phyloP scores from a whole-genome alignment of 1,140 invertebrate species.

The Branchinecta lindahli region DNA sequence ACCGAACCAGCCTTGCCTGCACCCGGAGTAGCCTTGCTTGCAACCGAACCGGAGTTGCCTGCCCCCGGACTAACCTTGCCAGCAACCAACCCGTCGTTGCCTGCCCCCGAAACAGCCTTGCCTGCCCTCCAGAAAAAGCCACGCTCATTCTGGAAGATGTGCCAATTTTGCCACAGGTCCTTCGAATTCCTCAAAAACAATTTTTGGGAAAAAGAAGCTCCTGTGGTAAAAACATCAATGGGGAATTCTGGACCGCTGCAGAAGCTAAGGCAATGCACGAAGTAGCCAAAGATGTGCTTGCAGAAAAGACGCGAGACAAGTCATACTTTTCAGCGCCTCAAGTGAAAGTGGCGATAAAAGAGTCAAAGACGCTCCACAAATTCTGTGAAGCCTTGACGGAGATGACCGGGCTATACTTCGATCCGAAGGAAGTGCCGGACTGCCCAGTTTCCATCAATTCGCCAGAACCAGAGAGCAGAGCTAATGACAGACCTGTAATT shows the following conservation, averaged over 20 bases:
- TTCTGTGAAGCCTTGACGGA: constrained; percentile 4
- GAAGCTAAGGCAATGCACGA: neutral
- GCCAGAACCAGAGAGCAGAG: neutral
- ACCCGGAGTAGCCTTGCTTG: too few relatives aligned
- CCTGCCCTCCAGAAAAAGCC: neutral
- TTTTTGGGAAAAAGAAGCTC: neutral
- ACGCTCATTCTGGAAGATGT: neutral
- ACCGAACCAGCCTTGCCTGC: too few relatives aligned
- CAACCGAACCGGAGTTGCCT: neutral
- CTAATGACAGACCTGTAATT: neutral
- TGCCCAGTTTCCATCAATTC: neutral
- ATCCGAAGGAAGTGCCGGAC: neutral
- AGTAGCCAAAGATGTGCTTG: neutral
- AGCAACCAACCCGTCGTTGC: neutral
- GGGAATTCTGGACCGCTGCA: neutral
- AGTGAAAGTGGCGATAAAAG: neutral
- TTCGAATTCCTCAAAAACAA: neutral
- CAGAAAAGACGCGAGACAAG: neutral
- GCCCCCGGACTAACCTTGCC: constrained; percentile 6
- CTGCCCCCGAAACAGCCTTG: neutral
- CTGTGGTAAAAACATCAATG: neutral
- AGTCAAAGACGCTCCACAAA: constrained; percentile 1
- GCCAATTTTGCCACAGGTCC: neutral
- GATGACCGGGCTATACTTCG: neutral
- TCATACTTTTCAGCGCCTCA: neutral